Evolutionary conservation across 2,888 invertebrate species (phyloP), one percentile per base, ranked within the genome.

Genomic region (Cosmia pyralina): DNA sequence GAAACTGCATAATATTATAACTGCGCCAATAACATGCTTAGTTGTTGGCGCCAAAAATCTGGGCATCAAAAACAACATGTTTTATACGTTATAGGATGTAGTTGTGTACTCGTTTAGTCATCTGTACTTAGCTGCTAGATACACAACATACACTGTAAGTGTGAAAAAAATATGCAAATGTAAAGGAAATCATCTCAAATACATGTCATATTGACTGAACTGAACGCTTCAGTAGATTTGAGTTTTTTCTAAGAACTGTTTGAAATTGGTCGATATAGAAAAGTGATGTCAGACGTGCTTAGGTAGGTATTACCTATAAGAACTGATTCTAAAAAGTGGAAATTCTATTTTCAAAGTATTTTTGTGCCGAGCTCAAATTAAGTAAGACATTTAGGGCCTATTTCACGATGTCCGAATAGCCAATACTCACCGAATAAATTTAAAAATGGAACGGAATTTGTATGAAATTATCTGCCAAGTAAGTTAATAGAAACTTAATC

Each of bases 101-200:
- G 52, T 53, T 63, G 58, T 76, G 63, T 79, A 44, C 41, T 46
- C 19, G 11, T 76, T 52, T 59, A 72, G 52, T 79, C 57, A 58
- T 63, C 79, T 48, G 19, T 59, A 72, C 53, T 72, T 59, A 53
- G 22, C 15, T 59, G 52, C 58, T 64, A 76, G 63, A 55, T 67
- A 63, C 57, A 76, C 46, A 77, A 38, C 48, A 59, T 0, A 53
- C 7, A 19, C n/a, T 13, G 22, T 34, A 62, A 8, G 69, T 79
- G 76, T 64, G 72, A 71, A 53, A 76, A 78, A 72, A 79, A 22
- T 55, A 77, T 75, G 50, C 46, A 77, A 69, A 77, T 77, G n/a
- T 28, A n/a, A 70, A 57, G 34, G 38, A 69, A 62, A 62, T 57
- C 48, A 46, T 34, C 13, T 59, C 44, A 68, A 48, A 67, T 59